These are phyloP conservation scores for Sipunculus nudus DNA, from an alignment of 2,888 invertebrate genomes.

Conservation along the genomic window DNA sequence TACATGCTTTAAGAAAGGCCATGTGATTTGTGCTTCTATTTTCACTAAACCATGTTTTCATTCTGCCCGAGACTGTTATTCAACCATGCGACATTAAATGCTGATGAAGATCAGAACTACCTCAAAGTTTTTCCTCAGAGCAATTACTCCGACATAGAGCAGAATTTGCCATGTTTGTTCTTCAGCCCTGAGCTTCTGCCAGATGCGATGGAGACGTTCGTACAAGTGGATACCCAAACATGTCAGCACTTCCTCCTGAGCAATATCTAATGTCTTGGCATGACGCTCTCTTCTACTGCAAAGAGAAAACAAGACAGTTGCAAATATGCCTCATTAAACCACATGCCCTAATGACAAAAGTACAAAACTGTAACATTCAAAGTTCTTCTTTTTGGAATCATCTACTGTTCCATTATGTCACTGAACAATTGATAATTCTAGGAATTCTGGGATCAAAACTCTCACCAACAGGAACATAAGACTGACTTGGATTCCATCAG, in stretches of 20 bases:
- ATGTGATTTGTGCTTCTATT: not conserved
- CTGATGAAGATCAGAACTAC: no score
- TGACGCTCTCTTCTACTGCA: slow-evolving; percentile 84
- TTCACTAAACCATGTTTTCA: not conserved
- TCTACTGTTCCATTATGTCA: no score
- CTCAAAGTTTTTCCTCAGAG: slow-evolving; percentile 85
- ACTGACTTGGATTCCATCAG: no score
- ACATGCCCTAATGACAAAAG: no score
- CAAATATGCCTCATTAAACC: no score
- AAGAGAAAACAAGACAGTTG: slow-evolving; percentile 9
- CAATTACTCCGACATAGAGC: slow-evolving; percentile 82
- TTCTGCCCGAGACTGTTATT: not conserved
- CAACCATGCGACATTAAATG: not conserved
- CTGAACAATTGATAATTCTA: no score
- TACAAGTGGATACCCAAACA: slow-evolving; percentile 94
- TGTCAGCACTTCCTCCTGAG: slow-evolving; percentile 94
- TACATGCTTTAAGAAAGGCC: no score
- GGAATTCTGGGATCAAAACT: no score
- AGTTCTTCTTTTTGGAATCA: no score
- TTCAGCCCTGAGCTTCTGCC: slow-evolving; percentile 86
- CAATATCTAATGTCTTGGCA: slow-evolving; percentile 95
- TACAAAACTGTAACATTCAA: no score
- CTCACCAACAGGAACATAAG: no score
- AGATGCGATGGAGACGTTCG: slow-evolving; percentile 86
- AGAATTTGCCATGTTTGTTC: slow-evolving; percentile 94